Evolutionary conservation across 2,888 invertebrate genomes (phyloP), one percentile per base, ranked within the genome.

Genomic region (Patella ulyssiponensis): DNA sequence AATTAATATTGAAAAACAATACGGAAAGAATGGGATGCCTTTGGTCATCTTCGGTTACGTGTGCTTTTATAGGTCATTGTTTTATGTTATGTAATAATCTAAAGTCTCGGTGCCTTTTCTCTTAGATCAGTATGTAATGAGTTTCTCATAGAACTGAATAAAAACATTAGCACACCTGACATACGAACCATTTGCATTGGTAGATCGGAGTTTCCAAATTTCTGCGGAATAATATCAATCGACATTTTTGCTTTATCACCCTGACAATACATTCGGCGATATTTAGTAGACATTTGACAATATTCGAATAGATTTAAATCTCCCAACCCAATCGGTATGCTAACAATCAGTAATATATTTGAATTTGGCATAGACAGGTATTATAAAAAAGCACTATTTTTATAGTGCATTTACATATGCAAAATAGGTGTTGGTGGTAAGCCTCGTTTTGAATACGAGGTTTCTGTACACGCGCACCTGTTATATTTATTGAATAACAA

Each of bases 391-490:
- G 77, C 64, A 58, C 77, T 71, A 73, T 79, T 79, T 80, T 71
- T 23, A 23, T 23, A 33, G 81, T 73, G 76, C 72, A 77, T 54
- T 73, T 33, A 75, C 81, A 81, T 87, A 87, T 87, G 87, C 87
- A 87, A 87, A 87, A 82, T 83, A 85, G 83, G 27, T 56, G 83
- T 81, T 69, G 77, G 78, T 23, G 64, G 80, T n/a, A 33, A 74
- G 74, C 80, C 76, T 76, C 72, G 64, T 74, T 73, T 76, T 23
- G 53, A 73, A 54, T 69, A 58, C 71, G 58, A 74, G 58, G 69
- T 72, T 77, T 73, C 72, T 64, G 64, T 64, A 20, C 64, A 64
- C 64, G 64, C 64, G 64, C 64, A 64, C 64, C 64, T 64, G 64
- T 23, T 64, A 20, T 12, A 64, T 64, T 20, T 23, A 23, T 44